Conservation (phyloP, 2,113 vertebrate genomes). For the Hassar affinis region DNA sequence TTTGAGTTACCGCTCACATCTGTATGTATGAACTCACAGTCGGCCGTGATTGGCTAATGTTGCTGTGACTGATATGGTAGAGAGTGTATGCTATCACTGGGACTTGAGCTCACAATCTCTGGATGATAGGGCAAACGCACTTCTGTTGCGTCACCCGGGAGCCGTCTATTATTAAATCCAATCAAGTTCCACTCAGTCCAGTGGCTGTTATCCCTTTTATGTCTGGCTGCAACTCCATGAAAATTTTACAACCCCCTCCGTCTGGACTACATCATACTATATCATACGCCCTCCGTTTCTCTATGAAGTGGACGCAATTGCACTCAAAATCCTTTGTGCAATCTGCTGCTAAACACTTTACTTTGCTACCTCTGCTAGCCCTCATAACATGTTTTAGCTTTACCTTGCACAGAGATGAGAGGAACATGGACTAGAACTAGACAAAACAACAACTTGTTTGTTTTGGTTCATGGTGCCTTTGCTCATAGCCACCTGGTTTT, state of each 20-base stretch:
- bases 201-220: background rate
- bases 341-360: background rate
- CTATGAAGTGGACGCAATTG: background rate
- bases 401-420: background rate
- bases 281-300: background rate
- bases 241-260: background rate
- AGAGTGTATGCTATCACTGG: no score
- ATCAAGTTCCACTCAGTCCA: background rate
- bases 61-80: no score
- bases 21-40: no score
- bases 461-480: background rate
- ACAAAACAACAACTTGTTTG: slow-evolving; percentile 1
- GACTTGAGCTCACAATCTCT: no score
- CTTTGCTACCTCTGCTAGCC: background rate
- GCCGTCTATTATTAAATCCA: no score
- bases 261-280: background rate
- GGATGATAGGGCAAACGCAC: no score
- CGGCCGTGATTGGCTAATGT: no score
- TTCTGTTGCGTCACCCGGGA: no score
- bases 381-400: background rate
- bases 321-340: background rate
- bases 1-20: no score
- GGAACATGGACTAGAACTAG: background rate
- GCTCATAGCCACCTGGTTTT: background rate
- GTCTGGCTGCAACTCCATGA: background rate